phyloP scores from a whole-genome alignment of 2,888 invertebrate species.

The Mesochorus sp. region DNA sequence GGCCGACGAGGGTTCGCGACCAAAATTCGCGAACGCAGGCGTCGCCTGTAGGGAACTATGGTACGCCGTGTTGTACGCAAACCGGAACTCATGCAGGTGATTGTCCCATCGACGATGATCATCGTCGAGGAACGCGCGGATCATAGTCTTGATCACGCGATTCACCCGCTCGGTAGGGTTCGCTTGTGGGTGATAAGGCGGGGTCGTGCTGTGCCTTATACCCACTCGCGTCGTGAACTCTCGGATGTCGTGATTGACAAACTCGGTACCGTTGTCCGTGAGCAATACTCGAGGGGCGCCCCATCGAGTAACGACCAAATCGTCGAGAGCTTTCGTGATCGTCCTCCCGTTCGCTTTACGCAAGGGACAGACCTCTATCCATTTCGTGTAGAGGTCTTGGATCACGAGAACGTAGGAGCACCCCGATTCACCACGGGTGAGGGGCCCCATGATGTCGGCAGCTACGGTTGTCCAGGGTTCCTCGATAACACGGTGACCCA shows the following conservation, averaged over 20 bases:
- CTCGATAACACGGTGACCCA: conserved; percentile 8
- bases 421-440: not conserved
- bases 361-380: conserved; percentile 25
- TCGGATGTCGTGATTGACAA: conserved; percentile 26
- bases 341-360: conserved; percentile 9
- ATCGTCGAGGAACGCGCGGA: too few species aligned
- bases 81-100: too few species aligned
- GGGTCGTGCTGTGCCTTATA: not conserved
- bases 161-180: too few species aligned
- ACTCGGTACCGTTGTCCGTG: conserved; percentile 66
- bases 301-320: conserved; percentile 58
- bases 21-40: too few species aligned
- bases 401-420: conserved; percentile 4
- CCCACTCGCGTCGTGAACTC: not conserved
- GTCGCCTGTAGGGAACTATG: too few species aligned
- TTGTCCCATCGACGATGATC: too few species aligned
- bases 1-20: too few species aligned
- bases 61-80: too few species aligned
- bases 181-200: too few species aligned
- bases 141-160: too few species aligned
- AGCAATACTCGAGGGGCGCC: conserved; percentile 62
- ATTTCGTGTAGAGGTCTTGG: conserved; percentile 38
- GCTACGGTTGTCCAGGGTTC: conserved; percentile 14
- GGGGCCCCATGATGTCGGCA: not conserved
- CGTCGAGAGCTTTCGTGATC: conserved; percentile 37